phyloP scores from a whole-genome alignment of 2,797 vertebrate genomes.

The Carduelis carduelis region DNA sequence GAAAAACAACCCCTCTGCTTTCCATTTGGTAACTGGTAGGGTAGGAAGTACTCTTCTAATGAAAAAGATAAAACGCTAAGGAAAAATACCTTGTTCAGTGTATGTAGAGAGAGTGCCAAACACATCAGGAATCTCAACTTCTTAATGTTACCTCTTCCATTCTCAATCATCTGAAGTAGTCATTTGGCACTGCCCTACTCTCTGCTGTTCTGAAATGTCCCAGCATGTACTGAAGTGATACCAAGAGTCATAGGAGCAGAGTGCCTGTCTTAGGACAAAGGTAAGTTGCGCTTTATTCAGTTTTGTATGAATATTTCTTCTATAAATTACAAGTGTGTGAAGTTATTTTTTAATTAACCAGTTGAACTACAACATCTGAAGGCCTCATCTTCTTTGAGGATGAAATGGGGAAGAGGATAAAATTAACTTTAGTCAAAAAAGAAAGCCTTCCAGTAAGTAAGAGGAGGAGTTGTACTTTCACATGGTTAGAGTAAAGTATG shows the following conservation, averaged over 20 bases:
- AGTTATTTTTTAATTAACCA: background rate
- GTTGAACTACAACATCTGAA: background rate
- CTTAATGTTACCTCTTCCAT: constrained; percentile 55
- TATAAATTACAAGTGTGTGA: background rate
- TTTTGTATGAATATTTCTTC: background rate
- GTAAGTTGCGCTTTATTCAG: constrained; percentile 18
- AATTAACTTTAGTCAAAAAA: background rate
- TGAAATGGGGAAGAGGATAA: background rate
- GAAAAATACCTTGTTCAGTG: constrained; percentile 25
- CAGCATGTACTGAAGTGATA: background rate
- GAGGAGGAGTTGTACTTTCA: constrained; percentile 1
- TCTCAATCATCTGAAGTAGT: constrained; percentile 62
- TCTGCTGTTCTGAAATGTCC: constrained; percentile 42
- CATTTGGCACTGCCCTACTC: constrained; percentile 38
- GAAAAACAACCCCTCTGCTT: background rate
- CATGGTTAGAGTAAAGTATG: background rate
- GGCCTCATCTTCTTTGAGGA: background rate
- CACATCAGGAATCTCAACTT: constrained; percentile 63
- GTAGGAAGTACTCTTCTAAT: background rate
- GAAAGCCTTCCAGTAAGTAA: constrained; percentile 13
- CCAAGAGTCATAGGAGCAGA: background rate
- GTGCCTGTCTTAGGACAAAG: constrained; percentile 23
- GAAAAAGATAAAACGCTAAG: constrained; percentile 23
- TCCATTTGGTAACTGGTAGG: constrained; percentile 12
- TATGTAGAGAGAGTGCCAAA: constrained; percentile 66